phyloP scores from a whole-genome alignment of 2,888 invertebrate genomes.

The Plagodis dolabraria region DNA sequence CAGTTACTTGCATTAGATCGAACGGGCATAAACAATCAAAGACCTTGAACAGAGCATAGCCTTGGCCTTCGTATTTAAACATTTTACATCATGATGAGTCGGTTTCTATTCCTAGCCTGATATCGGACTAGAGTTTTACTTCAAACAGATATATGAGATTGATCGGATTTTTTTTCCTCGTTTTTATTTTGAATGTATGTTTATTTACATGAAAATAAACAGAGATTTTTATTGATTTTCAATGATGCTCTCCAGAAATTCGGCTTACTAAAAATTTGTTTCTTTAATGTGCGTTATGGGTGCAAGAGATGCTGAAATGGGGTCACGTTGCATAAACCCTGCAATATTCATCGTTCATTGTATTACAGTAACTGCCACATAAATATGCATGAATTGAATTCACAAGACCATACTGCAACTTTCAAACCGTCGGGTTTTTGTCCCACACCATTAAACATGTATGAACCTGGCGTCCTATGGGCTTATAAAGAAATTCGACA shows the following conservation, averaged over 20 bases:
- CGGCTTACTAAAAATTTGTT: too few relatives aligned
- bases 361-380: conserved; percentile 76
- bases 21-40: conserved; percentile 37
- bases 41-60: conserved; percentile 44
- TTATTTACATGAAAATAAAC: conserved; percentile 9
- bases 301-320: conserved; percentile 42
- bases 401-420: conserved; percentile 63
- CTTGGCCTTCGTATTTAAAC: conserved; percentile 51
- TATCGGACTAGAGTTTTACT: conserved; percentile 24
- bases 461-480: conserved; percentile 53
- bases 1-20: conserved; percentile 46
- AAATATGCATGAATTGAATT: conserved; percentile 76
- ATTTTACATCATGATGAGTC: conserved; percentile 36
- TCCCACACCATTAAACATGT: conserved; percentile 69
- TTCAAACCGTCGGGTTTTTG: conserved; percentile 75
- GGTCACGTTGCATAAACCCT: conserved; percentile 59
- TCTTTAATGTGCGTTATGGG: conserved; percentile 2
- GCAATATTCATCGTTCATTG: conserved; percentile 75
- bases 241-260: too few relatives aligned
- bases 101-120: conserved; percentile 31
- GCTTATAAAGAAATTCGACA: conserved; percentile 49
- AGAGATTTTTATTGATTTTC: conserved; percentile 11
- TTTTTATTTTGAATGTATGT: conserved; percentile 7
- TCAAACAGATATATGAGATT: conserved; percentile 12
- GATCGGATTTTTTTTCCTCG: conserved; percentile 24